Percentiles rank a stretch among this genome's conserved stretches.
phyloP scores from a whole-genome alignment of 2,797 vertebrate genomes.

The Xenops minutus region DNA sequence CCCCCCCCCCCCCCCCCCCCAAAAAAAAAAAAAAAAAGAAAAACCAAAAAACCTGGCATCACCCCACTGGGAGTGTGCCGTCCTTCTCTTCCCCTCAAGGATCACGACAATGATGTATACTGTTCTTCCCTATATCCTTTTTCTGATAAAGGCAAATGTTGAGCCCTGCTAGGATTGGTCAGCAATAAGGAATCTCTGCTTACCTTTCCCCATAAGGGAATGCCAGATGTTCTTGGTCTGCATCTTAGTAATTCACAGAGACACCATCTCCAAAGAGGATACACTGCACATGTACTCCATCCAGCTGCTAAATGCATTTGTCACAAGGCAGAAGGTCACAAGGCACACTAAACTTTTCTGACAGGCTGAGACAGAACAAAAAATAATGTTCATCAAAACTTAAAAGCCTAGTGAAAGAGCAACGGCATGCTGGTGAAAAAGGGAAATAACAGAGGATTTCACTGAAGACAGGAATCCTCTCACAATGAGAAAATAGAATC shows the following conservation, averaged over 20 bases:
- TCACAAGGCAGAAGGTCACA: not conserved
- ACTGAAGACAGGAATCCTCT: not conserved
- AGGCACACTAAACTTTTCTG: not conserved
- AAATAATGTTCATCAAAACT: not conserved
- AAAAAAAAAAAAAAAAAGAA: no score
- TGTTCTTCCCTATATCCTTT: not conserved
- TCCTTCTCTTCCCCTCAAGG: no score
- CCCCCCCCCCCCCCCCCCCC: no score
- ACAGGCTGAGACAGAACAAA: not conserved
- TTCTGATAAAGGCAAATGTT: not conserved
- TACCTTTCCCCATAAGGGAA: not conserved
- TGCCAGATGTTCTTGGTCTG: not conserved
- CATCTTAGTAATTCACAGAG: not conserved
- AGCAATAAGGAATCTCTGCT: not conserved
- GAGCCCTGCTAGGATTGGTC: not conserved
- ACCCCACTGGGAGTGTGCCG: no score
- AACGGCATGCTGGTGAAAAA: not conserved
- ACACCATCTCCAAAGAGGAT: not conserved
- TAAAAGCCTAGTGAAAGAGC: not conserved
- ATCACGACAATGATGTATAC: no score
- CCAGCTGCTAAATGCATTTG: not conserved
- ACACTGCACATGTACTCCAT: not conserved
- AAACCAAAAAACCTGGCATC: no score
- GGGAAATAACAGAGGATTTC: not conserved
- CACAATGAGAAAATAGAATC: not conserved